Percentiles rank a stretch among this genome's conserved stretches.
Conservation (phyloP, 2,888 invertebrate genomes). For the Lypha dubia region DNA sequence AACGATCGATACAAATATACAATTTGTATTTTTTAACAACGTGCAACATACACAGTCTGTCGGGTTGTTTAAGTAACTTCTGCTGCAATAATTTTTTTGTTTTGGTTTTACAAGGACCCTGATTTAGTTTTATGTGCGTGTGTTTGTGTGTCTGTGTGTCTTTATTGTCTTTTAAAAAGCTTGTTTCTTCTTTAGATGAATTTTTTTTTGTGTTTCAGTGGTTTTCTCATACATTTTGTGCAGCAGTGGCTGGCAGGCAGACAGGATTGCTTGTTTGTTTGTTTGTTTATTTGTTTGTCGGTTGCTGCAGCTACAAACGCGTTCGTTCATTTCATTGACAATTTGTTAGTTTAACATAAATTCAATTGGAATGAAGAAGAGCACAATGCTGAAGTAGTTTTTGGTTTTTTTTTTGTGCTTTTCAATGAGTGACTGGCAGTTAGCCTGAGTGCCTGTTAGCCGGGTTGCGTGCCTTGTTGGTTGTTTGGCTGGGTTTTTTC, state of each 20-base stretch:
- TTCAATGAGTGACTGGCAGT: conserved; percentile 32
- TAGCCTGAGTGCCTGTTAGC: conserved; percentile 37
- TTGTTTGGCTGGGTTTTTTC: conserved; percentile 7
- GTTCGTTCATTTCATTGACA: conserved; percentile 69
- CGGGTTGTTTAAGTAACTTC: conserved; percentile 9
- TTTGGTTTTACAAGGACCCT: conserved; percentile 24
- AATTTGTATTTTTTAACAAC: conserved; percentile 64
- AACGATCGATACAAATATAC: conserved; percentile 66
- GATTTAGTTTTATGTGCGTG: conserved; percentile 68
- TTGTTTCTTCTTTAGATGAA: conserved; percentile 37
- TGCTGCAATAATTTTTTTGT: not conserved
- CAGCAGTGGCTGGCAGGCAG: not conserved
- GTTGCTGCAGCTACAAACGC: conserved; percentile 36
- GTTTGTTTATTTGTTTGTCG: not conserved
- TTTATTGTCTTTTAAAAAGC: conserved; percentile 67
- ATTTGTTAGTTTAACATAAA: conserved; percentile 72
- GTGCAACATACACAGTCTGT: conserved; percentile 45
- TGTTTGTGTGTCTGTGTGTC: no score
- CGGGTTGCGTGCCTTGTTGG: conserved; percentile 36
- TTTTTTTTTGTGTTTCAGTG: not conserved
- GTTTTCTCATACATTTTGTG: conserved; percentile 28
- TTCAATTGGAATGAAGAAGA: conserved; percentile 58
- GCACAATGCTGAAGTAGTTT: conserved; percentile 24
- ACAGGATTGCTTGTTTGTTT: no score
- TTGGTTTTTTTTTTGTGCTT: conserved; percentile 7